Base-by-base conservation (phyloP, 2,888 invertebrate species). In the Cephus sareptanus region DNA sequence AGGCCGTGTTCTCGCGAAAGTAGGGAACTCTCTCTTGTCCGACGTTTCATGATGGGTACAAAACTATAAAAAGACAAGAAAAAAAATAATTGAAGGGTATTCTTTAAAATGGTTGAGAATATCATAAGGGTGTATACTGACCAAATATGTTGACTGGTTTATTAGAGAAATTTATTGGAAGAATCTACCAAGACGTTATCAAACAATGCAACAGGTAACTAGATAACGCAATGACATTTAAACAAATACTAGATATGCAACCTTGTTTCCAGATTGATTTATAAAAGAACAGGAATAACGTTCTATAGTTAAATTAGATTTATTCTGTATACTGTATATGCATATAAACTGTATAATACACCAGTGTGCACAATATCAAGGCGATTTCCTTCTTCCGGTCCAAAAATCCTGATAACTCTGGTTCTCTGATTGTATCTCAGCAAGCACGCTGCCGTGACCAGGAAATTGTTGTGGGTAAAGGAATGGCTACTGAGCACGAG, bases 21-120 rank as follows among this genome's bases (percentile, higher is more conserved):
- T 98, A 12, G 97, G 95, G 92, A 97, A 98, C 88, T 96, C 94
- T 33, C 93, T 93, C 92, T 98, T 98, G 92, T 98, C 96, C 35
- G 98, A 98, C 77, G 97, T 97, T 85, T 97, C 96, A 80, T 96
- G 95, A 91, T 97, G 96, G 2, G 97, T 96, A 92, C 98, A 98
- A 92, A 96, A 98, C 98, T 98, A 93, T 35, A 93, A 93, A 56
- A 40, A 40, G 40, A 15, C 2, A 56, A 23, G 77, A 76, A 74
- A 80, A 82, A 78, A 84, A 80, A 82, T 81, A 75, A 81, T 81
- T 77, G 78, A 79, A 73, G 75, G 79, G 77, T 76, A 77, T 75
- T 78, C 56, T 56, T 56, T 3, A 56, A 56, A 56, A 23, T 56
- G 23, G 23, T 9, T 23, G 2, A 56, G 23, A 56, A 56, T 23